Evolutionary conservation across 2,113 vertebrate genomes (phyloP).

Genomic region (Myrmophylax atrothorax): DNA sequence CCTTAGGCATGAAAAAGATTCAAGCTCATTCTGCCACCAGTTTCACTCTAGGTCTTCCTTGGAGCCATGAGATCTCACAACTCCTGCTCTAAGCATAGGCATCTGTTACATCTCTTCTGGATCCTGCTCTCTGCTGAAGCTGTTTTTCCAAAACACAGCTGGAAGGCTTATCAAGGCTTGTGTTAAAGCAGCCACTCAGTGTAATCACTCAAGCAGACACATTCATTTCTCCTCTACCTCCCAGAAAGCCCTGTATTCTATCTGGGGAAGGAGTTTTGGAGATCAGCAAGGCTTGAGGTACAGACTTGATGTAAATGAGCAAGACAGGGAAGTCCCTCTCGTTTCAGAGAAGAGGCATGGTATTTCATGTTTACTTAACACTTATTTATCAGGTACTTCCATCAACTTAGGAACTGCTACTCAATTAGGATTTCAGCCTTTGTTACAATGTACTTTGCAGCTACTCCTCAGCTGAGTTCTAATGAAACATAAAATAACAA

Average conservation of each 20-base stretch:
- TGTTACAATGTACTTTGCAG: not conserved
- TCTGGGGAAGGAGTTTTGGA: not conserved
- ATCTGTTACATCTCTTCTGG: not conserved
- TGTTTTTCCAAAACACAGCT: not conserved
- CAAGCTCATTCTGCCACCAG: not conserved
- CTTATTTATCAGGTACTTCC: not conserved
- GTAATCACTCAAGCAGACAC: not conserved
- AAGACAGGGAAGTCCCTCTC: not conserved
- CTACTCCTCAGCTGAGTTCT: not conserved
- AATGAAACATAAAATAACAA: not conserved
- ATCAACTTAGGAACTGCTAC: not conserved
- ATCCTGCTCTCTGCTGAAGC: not conserved
- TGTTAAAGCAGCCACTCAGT: not conserved
- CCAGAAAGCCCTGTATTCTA: not conserved
- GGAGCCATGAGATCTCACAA: not conserved
- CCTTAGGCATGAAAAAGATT: not conserved
- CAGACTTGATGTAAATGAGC: not conserved
- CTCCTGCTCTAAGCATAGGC: not conserved
- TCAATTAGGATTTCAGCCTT: not conserved
- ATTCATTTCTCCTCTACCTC: not conserved
- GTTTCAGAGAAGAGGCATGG: not conserved
- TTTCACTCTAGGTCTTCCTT: not conserved
- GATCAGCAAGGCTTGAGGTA: not conserved
- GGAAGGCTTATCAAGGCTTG: not conserved
- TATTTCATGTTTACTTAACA: not conserved